These are phyloP conservation scores for Pseudococcus jackbeardsleyi DNA, from an alignment of 2,888 invertebrate genomes.

Conservation along the genomic window DNA sequence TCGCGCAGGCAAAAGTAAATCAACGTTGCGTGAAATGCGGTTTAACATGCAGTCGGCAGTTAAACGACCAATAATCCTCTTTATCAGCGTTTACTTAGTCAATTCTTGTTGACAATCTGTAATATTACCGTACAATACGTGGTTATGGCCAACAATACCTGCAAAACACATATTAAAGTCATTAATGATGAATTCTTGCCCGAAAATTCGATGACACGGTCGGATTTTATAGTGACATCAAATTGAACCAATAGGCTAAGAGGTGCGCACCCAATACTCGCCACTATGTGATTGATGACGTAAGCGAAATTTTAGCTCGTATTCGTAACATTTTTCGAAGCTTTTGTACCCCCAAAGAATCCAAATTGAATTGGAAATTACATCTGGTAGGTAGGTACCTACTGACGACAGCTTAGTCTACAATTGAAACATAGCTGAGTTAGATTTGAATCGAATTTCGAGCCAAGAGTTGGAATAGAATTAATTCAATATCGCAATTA, in stretches of 20 bases:
- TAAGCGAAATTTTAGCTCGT: neutral
- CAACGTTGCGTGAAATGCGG: slow-evolving; percentile 31
- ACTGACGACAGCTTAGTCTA: neutral
- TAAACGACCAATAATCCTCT: slow-evolving; percentile 38
- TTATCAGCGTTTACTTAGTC: slow-evolving; percentile 17
- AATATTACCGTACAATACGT: slow-evolving; percentile 49
- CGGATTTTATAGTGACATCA: neutral
- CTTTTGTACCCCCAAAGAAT: neutral
- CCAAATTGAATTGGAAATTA: neutral
- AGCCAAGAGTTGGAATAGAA: neutral
- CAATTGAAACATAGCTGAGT: too few species aligned
- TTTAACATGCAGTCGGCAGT: slow-evolving; percentile 19
- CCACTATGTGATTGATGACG: neutral
- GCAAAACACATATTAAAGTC: slow-evolving; percentile 6
- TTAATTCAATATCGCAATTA: neutral
- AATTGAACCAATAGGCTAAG: neutral
- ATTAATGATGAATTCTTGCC: neutral
- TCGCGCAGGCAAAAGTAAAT: slow-evolving; percentile 19
- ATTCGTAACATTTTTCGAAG: neutral
- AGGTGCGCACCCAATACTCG: neutral
- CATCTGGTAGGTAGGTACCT: neutral
- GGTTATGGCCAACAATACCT: slow-evolving; percentile 36
- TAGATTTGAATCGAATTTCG: neutral
- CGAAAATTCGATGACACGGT: neutral
- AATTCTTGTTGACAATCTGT: slow-evolving; percentile 45